Base-by-base conservation (phyloP, 2,888 invertebrate genomes). In the Resseliella maxima region DNA sequence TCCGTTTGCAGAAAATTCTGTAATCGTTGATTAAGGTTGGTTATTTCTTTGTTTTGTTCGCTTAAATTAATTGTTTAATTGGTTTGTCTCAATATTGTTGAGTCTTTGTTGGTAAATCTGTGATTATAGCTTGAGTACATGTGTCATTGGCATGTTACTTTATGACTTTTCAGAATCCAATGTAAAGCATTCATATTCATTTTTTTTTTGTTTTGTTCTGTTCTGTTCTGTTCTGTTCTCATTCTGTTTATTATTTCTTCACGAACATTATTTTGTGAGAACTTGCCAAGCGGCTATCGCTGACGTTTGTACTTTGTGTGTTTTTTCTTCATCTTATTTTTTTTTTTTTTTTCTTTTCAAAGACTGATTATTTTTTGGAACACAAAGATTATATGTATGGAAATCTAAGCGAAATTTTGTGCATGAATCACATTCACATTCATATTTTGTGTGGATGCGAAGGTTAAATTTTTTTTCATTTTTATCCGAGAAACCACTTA, bases 1-100 rank as follows among this genome's bases (percentile, higher is more conserved):
- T 24, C 36, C 81, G 83, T 83, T 83, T n/a, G 83, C 83, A 83
- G 6, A 83, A 83, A 83, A n/a, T 83, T 38, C 10, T 3, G 15
- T 6, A 36, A 10, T 50, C 21, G 2, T 50, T 21, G 5, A 2
- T 50, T 18, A 18, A 6, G 5, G 2, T 50, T 18, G 18, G 50
- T 50, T 41, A 5, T 41, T 41, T 5, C 41, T 41, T 12, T 5
- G 31, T 27, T 24, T 27, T n/a, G n/a, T 50, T 64, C 2, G 27
- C 24, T 64, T 15, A 31, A 18, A n/a, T 18, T 35, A 83, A 83
- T 83, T 38, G 38, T 83, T 83, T 83, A 38, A 83, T 83, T 83
- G 83, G 83, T 83, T n/a, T 12, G 72, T 59, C 6, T 24, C 8
- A 21, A 24, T 38, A n/a, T 83, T 83, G 83, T 83, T 83, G 38